These are phyloP conservation scores for Syrphus vitripennis DNA, from an alignment of 2,888 invertebrate species.

Conservation along the genomic window DNA sequence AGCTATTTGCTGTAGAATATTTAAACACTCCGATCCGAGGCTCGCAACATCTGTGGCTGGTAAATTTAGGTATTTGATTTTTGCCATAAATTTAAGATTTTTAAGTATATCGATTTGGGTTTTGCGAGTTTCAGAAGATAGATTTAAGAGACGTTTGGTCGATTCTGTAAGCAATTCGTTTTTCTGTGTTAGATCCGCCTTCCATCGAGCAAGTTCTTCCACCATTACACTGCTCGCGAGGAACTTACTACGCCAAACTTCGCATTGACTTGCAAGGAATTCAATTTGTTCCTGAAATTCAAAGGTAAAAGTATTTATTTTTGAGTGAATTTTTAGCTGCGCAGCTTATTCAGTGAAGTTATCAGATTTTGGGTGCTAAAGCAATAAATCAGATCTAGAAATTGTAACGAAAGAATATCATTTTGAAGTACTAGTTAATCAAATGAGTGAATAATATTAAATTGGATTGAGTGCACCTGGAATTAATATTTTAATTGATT, in stretches of 20 bases:
- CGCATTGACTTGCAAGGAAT: slow-evolving; percentile 95
- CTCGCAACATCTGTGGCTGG: slow-evolving; percentile 79
- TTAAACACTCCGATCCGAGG: slow-evolving; percentile 79
- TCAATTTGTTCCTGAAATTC: slow-evolving; percentile 90
- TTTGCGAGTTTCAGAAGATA: slow-evolving; percentile 80
- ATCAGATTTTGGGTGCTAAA: too few relatives aligned
- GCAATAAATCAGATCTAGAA: too few relatives aligned
- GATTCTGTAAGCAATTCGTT: slow-evolving; percentile 79
- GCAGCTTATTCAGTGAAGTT: too few relatives aligned
- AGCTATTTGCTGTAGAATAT: slow-evolving; percentile 80
- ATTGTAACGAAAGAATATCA: too few relatives aligned
- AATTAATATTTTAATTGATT: too few relatives aligned
- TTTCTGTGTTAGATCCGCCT: slow-evolving; percentile 87
- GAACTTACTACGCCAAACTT: slow-evolving; percentile 98
- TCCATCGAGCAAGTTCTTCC: slow-evolving; percentile 94
- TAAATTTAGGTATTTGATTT: slow-evolving; percentile 78
- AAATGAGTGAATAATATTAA: too few relatives aligned
- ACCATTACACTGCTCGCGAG: slow-evolving; percentile 96
- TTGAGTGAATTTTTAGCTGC: neutral
- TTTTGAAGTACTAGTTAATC: too few relatives aligned
- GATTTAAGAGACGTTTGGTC: slow-evolving; percentile 78
- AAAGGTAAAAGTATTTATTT: neutral
- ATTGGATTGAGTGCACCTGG: too few relatives aligned
- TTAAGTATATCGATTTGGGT: slow-evolving; percentile 79
- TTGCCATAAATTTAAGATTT: slow-evolving; percentile 79